Conservation (phyloP, 2,888 invertebrate genomes). For the Dinocampus coccinellae region DNA sequence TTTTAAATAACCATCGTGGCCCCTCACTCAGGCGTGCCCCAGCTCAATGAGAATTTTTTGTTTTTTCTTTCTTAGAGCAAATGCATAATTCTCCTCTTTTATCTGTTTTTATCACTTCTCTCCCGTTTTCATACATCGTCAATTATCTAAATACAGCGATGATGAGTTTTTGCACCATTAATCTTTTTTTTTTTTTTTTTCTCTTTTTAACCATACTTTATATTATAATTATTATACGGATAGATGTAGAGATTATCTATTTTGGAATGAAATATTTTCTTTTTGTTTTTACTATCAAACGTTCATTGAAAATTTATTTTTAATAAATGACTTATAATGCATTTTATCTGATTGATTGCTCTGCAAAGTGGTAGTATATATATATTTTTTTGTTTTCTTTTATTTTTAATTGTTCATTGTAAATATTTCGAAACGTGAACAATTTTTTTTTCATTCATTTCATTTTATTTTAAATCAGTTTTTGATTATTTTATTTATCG, state of each 20-base stretch:
- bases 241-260: conserved; percentile 1
- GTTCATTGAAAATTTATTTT: background rate
- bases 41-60: conserved; percentile 15
- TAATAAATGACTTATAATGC: background rate
- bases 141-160: conserved; percentile 12
- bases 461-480: conserved; percentile 30
- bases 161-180: conserved; percentile 4
- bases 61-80: conserved; percentile 50
- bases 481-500: conserved; percentile 54
- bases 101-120: background rate
- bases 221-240: background rate
- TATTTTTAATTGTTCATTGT: conserved; percentile 29
- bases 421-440: conserved; percentile 16
- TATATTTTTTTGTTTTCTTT: too few species aligned
- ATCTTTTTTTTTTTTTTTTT: too few species aligned
- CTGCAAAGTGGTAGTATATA: background rate
- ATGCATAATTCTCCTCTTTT: conserved; percentile 19
- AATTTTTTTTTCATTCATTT: conserved; percentile 10
- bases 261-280: conserved; percentile 9
- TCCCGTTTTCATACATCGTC: background rate
- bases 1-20: conserved; percentile 51
- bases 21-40: conserved; percentile 58
- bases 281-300: conserved; percentile 27
- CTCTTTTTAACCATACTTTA: conserved; percentile 16
- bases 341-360: background rate